Conservation (phyloP, 2,113 vertebrate species). For the Cyanocitta stelleri region DNA sequence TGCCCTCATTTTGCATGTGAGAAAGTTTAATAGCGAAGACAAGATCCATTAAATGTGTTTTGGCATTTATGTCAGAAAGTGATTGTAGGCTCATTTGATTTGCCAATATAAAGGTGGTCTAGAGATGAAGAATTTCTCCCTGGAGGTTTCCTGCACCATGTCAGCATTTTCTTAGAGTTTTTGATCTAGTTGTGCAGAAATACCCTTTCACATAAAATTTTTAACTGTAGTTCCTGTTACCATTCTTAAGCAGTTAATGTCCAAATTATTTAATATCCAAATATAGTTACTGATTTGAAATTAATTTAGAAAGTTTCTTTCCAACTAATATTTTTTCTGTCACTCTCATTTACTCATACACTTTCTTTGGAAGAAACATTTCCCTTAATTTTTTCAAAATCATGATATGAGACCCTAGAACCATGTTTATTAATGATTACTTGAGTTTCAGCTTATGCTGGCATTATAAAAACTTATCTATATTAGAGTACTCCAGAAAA, state of each 20-base stretch:
- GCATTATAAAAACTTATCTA: background rate
- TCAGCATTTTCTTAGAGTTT: background rate
- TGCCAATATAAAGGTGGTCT: background rate
- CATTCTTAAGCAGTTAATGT: background rate
- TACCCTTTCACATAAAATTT: background rate
- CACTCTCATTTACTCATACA: background rate
- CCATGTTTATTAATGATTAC: background rate
- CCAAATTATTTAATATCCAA: background rate
- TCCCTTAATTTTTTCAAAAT: background rate
- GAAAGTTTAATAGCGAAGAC: background rate
- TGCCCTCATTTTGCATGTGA: background rate
- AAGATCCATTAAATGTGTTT: background rate
- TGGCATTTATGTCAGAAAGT: background rate
- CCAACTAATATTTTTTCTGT: background rate
- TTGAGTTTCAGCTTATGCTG: background rate
- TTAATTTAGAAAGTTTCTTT: background rate
- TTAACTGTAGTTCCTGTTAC: background rate
- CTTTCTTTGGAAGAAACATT: background rate
- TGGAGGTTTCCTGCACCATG: background rate
- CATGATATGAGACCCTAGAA: background rate
- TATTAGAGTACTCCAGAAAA: background rate
- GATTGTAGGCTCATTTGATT: background rate
- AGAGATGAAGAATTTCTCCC: background rate
- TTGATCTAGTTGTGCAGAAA: background rate
- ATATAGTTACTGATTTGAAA: background rate